Percentiles rank a stretch among this genome's conserved stretches.
Evolutionary conservation across 2,888 invertebrate genomes (phyloP).

Genomic region (Tenthredo scrophulariae): DNA sequence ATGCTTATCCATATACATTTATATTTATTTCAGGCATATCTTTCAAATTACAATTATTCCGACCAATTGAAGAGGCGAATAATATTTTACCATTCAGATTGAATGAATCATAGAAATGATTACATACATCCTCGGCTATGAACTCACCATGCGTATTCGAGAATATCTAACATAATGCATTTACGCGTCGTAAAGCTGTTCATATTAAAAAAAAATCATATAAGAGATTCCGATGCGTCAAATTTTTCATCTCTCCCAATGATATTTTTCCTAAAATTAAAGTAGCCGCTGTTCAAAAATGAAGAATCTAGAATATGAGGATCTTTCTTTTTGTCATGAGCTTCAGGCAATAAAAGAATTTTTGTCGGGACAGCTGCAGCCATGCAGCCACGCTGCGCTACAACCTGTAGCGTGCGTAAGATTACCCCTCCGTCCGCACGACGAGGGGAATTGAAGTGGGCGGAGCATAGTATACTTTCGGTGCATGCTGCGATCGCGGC

Average conservation of each 20-base stretch:
- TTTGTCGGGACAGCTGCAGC: slow-evolving; percentile 68
- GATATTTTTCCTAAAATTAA: neutral
- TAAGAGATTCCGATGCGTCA: neutral
- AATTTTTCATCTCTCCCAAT: neutral
- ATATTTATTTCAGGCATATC: neutral
- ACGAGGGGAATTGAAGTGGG: slow-evolving; percentile 50
- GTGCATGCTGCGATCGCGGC: slow-evolving; percentile 29
- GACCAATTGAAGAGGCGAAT: neutral
- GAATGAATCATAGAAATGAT: neutral
- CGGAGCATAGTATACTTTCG: slow-evolving; percentile 54
- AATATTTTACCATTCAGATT: neutral
- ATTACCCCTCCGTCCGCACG: slow-evolving; percentile 2
- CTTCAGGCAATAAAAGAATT: slow-evolving; percentile 65
- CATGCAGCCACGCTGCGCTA: slow-evolving; percentile 42
- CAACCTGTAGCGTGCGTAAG: slow-evolving; percentile 63
- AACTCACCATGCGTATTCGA: neutral
- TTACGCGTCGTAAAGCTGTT: neutral
- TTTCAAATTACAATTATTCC: neutral
- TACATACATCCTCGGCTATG: neutral
- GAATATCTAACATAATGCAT: neutral
- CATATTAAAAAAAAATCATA: neutral
- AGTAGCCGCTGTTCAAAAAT: slow-evolving; percentile 9
- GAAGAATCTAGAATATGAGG: slow-evolving; percentile 27
- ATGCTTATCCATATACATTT: no score
- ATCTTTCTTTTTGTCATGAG: slow-evolving; percentile 36